phyloP scores from a whole-genome alignment of 2,113 vertebrate species.

The Apteryx owenii region DNA sequence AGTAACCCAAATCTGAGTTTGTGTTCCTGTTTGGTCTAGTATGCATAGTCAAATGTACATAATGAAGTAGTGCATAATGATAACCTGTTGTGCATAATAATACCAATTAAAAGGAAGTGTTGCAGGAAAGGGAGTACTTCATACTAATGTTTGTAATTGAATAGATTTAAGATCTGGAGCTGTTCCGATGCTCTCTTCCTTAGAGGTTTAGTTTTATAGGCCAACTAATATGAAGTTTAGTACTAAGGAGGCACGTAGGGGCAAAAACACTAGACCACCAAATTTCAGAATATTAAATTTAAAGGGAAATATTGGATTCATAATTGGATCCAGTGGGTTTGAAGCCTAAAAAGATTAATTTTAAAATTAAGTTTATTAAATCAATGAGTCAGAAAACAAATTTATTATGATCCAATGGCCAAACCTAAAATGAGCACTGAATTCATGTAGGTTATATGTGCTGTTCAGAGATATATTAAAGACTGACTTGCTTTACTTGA shows the following conservation, averaged over 20 bases:
- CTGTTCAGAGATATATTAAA: not conserved
- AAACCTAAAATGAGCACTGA: not conserved
- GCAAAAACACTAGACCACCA: constrained; percentile 42
- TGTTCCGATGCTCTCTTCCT: constrained; percentile 2
- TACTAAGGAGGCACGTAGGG: constrained; percentile 11
- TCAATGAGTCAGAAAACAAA: constrained; percentile 61
- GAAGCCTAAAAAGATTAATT: constrained; percentile 62
- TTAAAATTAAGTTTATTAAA: constrained; percentile 58
- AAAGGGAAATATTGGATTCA: not conserved
- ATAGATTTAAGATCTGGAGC: not conserved
- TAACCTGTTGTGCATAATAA: not conserved
- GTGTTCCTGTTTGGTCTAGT: not conserved
- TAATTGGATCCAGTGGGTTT: constrained; percentile 55
- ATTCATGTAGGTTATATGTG: not conserved
- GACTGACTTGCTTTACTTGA: constrained; percentile 32
- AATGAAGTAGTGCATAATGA: not conserved
- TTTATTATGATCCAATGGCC: constrained; percentile 25
- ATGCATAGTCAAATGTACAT: not conserved
- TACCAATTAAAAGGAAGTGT: not conserved
- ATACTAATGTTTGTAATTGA: not conserved
- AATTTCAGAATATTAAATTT: constrained; percentile 58
- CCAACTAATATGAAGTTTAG: not conserved
- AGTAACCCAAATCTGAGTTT: not conserved
- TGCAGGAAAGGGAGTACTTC: not conserved
- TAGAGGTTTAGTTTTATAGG: constrained; percentile 19